A percentile compares a stretch with the other conserved stretches of the same genome.
phyloP scores from a whole-genome alignment of 2,797 vertebrate species.

The Morus bassanus region DNA sequence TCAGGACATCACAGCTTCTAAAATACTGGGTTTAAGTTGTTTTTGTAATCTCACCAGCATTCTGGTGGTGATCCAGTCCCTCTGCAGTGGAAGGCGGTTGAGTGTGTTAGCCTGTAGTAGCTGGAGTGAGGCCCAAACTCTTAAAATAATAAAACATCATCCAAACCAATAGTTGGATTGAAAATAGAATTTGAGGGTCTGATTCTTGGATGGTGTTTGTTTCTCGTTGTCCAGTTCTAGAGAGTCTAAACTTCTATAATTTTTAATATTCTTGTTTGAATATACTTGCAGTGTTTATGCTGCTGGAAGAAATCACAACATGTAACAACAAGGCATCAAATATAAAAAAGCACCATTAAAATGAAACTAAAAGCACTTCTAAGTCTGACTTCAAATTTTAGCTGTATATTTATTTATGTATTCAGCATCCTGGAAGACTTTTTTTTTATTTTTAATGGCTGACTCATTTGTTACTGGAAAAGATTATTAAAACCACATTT shows the following conservation, averaged over 20 bases:
- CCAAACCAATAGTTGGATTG: neutral
- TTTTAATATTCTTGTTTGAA: neutral
- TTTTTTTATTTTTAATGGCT: neutral
- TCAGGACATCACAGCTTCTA: neutral
- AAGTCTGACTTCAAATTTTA: neutral
- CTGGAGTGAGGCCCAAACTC: neutral
- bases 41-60: neutral
- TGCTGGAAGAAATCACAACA: neutral
- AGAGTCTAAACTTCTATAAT: neutral
- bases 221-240: neutral
- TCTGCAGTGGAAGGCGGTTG: neutral
- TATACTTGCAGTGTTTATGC: neutral
- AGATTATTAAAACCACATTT: conserved; percentile 15
- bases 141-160: neutral
- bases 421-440: neutral
- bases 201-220: neutral
- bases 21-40: neutral
- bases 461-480: neutral
- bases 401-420: neutral
- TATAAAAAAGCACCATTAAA: neutral
- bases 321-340: neutral
- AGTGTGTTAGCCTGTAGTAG: neutral
- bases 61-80: neutral
- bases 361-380: neutral
- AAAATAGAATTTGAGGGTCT: neutral